Evolutionary conservation across 1,140 invertebrate species (phyloP).

Genomic region (Lepidurus apus): DNA sequence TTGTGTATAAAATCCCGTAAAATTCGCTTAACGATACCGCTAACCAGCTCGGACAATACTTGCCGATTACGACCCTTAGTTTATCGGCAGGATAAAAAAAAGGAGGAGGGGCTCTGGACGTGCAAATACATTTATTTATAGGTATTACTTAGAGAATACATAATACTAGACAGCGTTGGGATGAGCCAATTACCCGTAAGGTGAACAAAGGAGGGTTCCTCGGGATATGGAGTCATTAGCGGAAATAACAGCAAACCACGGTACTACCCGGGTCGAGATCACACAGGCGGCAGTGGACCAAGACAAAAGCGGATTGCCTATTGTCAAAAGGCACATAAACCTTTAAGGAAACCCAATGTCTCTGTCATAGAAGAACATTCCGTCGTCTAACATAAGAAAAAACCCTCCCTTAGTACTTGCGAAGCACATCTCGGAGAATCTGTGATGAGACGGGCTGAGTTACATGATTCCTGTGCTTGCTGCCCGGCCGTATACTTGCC

Average conservation of each 20-base stretch:
- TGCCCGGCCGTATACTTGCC: not conserved
- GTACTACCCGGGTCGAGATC: not conserved
- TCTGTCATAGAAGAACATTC: not conserved
- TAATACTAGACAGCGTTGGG: too few relatives aligned
- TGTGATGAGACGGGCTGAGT: not conserved
- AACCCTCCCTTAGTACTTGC: not conserved
- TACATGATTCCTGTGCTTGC: not conserved
- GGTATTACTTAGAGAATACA: too few relatives aligned
- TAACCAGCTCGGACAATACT: too few relatives aligned
- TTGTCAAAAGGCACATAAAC: slow-evolving; percentile 13
- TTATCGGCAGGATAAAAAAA: too few relatives aligned
- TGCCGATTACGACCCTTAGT: too few relatives aligned
- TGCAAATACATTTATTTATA: too few relatives aligned
- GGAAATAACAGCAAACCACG: not conserved
- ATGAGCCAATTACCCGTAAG: not conserved
- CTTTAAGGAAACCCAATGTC: not conserved
- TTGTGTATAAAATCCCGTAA: too few relatives aligned
- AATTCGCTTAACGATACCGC: too few relatives aligned
- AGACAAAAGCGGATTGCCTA: slow-evolving; percentile 15
- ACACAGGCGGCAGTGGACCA: not conserved
- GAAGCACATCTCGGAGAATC: not conserved
- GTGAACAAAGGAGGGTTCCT: not conserved
- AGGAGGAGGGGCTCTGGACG: too few relatives aligned
- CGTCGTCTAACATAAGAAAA: not conserved
- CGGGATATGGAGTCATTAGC: not conserved